Percentiles rank a stretch among this genome's conserved stretches.
Conservation (phyloP, 2,113 vertebrate species). For the Gymnobelideus leadbeateri region DNA sequence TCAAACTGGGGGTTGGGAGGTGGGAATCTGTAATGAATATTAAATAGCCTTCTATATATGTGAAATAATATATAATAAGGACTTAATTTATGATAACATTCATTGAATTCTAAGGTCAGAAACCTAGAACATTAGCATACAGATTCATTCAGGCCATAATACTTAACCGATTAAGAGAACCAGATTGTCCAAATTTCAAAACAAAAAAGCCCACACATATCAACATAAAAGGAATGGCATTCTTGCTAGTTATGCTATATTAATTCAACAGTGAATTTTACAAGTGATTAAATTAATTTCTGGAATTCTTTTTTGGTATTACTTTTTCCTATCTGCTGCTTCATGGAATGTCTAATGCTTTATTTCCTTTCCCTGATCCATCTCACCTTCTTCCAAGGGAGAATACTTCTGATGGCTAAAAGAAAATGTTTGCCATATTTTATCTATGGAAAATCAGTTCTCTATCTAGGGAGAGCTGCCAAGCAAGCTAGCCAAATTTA, state of each 20-base stretch:
- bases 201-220: not conserved
- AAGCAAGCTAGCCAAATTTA: not conserved
- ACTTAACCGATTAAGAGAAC: not conserved
- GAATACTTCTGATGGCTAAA: not conserved
- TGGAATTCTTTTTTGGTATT: not conserved
- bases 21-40: not conserved
- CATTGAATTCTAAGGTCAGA: not conserved
- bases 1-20: not conserved
- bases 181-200: not conserved
- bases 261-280: not conserved
- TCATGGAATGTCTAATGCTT: not conserved
- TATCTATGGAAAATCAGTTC: not conserved
- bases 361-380: not conserved
- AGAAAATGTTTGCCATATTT: not conserved
- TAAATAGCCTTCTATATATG: not conserved
- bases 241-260: not conserved
- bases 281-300: not conserved
- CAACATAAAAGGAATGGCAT: not conserved
- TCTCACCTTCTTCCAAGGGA: not conserved
- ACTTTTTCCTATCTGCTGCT: not conserved
- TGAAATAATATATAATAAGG: not conserved
- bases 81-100: not conserved
- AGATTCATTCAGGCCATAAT: not conserved
- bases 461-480: not conserved
- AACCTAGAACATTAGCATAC: not conserved